A percentile compares a stretch with the other conserved stretches of the same genome.
Conservation (phyloP, 1,140 invertebrate species). For the Octopus bimaculoides region DNA sequence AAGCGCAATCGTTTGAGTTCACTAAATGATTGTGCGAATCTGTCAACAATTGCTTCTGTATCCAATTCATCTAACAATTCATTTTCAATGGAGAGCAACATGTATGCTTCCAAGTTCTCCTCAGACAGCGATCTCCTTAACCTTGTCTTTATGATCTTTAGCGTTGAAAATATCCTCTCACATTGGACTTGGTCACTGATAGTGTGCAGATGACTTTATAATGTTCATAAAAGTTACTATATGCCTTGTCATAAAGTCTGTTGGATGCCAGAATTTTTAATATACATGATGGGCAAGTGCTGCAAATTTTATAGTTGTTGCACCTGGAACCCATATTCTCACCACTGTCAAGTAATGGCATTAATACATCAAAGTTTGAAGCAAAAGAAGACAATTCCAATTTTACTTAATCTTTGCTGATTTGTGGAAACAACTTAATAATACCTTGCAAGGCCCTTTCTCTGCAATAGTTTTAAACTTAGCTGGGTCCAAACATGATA, state of each 20-base stretch:
- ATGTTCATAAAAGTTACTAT: not conserved
- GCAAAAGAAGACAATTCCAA: slow-evolving; percentile 2
- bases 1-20: not conserved
- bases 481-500: not conserved
- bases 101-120: not conserved
- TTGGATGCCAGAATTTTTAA: slow-evolving; percentile 2
- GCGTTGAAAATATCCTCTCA: not conserved
- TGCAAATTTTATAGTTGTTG: slow-evolving; percentile 7
- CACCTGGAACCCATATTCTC: slow-evolving; percentile 1
- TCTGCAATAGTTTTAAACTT: not conserved
- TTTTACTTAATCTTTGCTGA: slow-evolving; percentile 7
- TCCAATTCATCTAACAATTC: slow-evolving; percentile 2
- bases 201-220: slow-evolving; percentile 7
- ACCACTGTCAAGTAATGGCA: not conserved
- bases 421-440: slow-evolving; percentile 7
- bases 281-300: not conserved
- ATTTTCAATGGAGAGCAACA: not conserved
- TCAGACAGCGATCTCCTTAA: not conserved
- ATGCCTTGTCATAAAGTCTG: not conserved
- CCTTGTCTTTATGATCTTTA: slow-evolving; percentile 7
- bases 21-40: not conserved
- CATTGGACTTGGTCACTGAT: not conserved
- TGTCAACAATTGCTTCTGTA: not conserved
- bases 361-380: slow-evolving; percentile 5
- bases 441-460: not conserved